Evolutionary conservation across 2,113 vertebrate species (phyloP).

Genomic region (Diadophis punctatus): DNA sequence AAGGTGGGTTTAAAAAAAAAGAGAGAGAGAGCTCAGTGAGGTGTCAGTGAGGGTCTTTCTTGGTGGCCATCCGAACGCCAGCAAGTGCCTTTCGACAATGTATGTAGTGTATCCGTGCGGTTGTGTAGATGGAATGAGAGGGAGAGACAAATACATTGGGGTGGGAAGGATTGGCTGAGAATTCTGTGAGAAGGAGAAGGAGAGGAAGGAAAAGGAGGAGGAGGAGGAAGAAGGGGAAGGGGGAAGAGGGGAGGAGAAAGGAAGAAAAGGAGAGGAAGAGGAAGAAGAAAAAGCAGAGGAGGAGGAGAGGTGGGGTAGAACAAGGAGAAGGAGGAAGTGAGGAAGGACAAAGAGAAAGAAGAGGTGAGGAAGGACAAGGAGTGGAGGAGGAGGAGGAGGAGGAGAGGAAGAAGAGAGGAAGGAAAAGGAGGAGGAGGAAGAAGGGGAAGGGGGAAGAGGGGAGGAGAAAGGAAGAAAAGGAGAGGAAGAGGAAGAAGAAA

Average conservation of each 20-base stretch:
- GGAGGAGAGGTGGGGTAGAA: background rate
- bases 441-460: too few relatives aligned
- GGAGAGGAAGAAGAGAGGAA: background rate
- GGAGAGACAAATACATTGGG: background rate
- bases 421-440: background rate
- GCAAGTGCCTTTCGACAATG: background rate
- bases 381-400: too few relatives aligned
- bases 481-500: too few relatives aligned
- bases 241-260: background rate
- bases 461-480: background rate
- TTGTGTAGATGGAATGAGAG: background rate
- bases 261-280: too few relatives aligned
- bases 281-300: background rate
- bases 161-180: too few relatives aligned
- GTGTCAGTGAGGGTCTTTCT: fast-evolving
- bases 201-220: too few relatives aligned
- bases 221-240: background rate
- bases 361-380: background rate
- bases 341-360: background rate
- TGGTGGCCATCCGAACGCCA: background rate
- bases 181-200: background rate
- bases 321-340: too few relatives aligned
- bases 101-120: background rate
- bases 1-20: background rate
- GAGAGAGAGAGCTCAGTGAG: too few relatives aligned